phyloP scores from a whole-genome alignment of 2,113 vertebrate genomes.

The Psilopogon haemacephalus region DNA sequence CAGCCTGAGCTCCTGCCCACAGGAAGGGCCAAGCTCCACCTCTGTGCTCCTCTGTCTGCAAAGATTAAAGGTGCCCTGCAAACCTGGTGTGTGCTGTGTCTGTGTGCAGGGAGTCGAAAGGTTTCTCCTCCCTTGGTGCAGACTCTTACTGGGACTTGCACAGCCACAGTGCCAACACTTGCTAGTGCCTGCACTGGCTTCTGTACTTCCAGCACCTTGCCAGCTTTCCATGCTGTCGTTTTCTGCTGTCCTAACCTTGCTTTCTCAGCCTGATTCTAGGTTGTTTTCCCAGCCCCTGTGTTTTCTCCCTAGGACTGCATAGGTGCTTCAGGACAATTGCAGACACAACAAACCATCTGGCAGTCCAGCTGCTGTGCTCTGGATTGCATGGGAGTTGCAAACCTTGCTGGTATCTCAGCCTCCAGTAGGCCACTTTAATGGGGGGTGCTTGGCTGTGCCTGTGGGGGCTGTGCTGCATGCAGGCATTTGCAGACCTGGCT shows the following conservation, averaged over 20 bases:
- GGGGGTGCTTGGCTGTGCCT: slow-evolving; percentile 19
- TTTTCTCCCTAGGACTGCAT: background rate
- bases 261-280: background rate
- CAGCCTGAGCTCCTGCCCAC: slow-evolving; percentile 50
- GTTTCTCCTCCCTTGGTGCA: background rate
- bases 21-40: slow-evolving; percentile 56
- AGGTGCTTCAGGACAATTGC: background rate
- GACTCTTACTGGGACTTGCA: background rate
- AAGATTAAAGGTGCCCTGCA: slow-evolving; percentile 77
- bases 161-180: background rate
- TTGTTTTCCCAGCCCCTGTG: background rate
- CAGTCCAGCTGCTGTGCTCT: background rate
- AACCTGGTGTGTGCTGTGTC: slow-evolving; percentile 74
- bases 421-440: background rate
- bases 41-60: slow-evolving; percentile 68
- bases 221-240: background rate
- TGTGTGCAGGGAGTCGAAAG: slow-evolving; percentile 53
- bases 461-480: background rate
- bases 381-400: background rate
- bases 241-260: background rate
- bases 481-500: background rate
- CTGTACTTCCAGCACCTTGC: background rate
- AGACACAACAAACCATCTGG: background rate
- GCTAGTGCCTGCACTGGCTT: background rate
- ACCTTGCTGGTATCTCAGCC: background rate